phyloP scores from a whole-genome alignment of 2,797 vertebrate genomes.

The Microhierax caerulescens region DNA sequence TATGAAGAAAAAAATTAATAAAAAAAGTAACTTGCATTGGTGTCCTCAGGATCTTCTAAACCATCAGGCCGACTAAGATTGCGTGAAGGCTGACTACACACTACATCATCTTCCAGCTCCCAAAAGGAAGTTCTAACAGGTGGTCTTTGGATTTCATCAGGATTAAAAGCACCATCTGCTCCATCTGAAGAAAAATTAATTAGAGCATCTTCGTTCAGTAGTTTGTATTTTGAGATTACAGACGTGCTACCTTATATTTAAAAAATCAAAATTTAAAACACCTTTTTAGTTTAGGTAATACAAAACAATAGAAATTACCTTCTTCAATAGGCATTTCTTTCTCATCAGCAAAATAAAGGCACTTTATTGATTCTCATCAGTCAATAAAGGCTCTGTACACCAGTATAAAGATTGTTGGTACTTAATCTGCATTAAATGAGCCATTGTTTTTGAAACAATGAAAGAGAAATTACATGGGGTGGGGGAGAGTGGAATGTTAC shows the following conservation, averaged over 20 bases:
- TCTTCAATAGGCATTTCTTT: neutral
- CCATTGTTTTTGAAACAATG: neutral
- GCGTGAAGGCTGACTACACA: conserved; percentile 95
- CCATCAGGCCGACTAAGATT: conserved; percentile 93
- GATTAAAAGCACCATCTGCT: conserved; percentile 89
- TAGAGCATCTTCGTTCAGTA: neutral
- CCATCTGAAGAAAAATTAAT: conserved; percentile 81
- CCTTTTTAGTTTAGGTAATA: neutral
- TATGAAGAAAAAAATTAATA: neutral
- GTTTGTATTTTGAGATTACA: neutral
- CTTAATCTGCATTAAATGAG: neutral
- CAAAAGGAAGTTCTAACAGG: conserved; percentile 87
- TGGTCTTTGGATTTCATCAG: conserved; percentile 91
- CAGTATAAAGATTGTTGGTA: neutral
- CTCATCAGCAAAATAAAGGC: neutral
- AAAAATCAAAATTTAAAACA: neutral
- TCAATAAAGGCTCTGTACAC: neutral
- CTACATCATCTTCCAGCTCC: conserved; percentile 90
- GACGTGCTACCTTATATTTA: neutral
- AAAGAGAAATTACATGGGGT: neutral
- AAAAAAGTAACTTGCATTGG: conserved; percentile 76
- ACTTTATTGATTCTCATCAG: neutral
- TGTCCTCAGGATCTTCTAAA: conserved; percentile 91
- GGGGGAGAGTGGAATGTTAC: neutral
- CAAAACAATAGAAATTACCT: neutral